Evolutionary conservation across 2,797 vertebrate species (phyloP), one percentile per base, ranked within the genome.

Genomic region (Catharus ustulatus): DNA sequence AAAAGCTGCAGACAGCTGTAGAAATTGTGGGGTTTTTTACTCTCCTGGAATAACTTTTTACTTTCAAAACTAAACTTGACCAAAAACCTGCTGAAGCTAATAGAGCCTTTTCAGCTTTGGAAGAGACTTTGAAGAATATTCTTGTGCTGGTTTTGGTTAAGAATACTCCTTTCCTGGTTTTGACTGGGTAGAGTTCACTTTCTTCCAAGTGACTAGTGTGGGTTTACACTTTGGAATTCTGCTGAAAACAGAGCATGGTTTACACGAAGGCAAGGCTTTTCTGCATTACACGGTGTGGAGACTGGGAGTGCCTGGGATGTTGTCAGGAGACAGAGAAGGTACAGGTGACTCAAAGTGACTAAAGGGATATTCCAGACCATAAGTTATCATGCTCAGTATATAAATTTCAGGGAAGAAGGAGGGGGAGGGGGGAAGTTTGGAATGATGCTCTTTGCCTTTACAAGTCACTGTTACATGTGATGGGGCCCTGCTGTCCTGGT

Each of bases 21-120:
- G 69, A 80, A 66, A 4, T 4, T 26, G 6, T n/a, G 22, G 1
- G 11, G 0, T 10, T 46, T 77, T 45, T 80, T n/a, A 54, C 10
- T 42, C 3, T 67, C 27, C 40, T 46, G 16, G 13, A 83, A 74
- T 48, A 62, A 22, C 2, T 15, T 63, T 83, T 71, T 83, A 11
- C 21, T 88, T 93, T 80, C 18, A 27, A 71, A 83, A 52, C 0
- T 9, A 48, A 68, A 29, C 4, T 32, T 74, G 23, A 67, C 23
- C 19, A 64, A 68, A 68, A 72, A 16, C 11, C 29, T 10, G 5
- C 10, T 52, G 34, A 82, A 87, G 23, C 17, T 71, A 38, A 34
- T 1, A 49, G 9, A 36, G 5, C 11, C 21, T 62, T 32, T 27
- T 14, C 63, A 36, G 19, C 17, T 91, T 82, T 48, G 29, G 22